phyloP scores from a whole-genome alignment of 1,140 invertebrate species.

The Agrypnia vestita region DNA sequence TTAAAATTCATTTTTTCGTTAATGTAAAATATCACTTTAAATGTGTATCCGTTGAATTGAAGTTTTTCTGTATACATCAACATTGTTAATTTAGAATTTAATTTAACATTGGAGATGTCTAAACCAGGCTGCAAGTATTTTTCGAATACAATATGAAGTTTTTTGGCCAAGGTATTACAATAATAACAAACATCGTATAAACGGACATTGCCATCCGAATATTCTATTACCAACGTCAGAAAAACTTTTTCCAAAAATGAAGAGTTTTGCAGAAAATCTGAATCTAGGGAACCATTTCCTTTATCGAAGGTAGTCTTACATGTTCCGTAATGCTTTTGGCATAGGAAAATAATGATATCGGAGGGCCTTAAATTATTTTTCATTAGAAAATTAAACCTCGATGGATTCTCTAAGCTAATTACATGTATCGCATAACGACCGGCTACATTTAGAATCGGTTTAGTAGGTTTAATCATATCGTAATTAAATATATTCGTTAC shows the following conservation, averaged over 20 bases:
- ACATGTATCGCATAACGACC: slow-evolving; percentile 5
- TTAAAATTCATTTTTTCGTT: background rate
- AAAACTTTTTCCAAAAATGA: background rate
- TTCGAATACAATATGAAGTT: background rate
- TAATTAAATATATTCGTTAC: too few species aligned
- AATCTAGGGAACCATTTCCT: background rate
- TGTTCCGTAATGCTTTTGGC: background rate
- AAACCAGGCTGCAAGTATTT: background rate
- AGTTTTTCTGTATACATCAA: background rate
- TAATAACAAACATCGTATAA: background rate
- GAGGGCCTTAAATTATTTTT: background rate
- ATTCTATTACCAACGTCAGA: background rate
- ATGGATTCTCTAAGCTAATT: background rate
- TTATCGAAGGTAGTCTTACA: background rate
- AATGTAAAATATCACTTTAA: background rate
- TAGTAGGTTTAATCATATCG: too few species aligned
- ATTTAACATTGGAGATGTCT: too few species aligned
- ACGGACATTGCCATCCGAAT: background rate
- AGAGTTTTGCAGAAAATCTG: background rate
- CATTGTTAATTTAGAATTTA: background rate
- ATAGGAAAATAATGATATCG: background rate
- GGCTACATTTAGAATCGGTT: too few species aligned
- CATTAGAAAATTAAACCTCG: background rate
- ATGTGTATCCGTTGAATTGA: background rate
- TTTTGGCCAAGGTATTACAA: background rate